These are phyloP conservation scores for Meloidogyne hapla DNA, from an alignment of 1,140 invertebrate species.

Conservation along the genomic window DNA sequence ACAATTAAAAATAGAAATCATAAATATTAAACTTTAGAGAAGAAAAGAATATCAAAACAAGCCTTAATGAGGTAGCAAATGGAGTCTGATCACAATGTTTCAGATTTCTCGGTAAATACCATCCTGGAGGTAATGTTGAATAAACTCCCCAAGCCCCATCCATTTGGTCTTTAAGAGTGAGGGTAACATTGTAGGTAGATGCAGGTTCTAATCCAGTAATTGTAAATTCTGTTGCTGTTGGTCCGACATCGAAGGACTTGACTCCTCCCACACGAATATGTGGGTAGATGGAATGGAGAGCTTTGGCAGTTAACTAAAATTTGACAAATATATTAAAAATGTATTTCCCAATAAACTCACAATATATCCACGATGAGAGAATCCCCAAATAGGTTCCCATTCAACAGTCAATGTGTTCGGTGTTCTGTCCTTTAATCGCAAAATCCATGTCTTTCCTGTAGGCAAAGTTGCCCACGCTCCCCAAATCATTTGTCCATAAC, in stretches of 20 bases:
- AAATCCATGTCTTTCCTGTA: conserved; percentile 56
- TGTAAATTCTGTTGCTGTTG: conserved; percentile 55
- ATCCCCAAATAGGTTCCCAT: conserved; percentile 64
- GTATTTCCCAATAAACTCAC: conserved; percentile 26
- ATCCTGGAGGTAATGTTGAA: conserved; percentile 62
- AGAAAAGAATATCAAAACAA: conserved; percentile 28
- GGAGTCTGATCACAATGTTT: conserved; percentile 60
- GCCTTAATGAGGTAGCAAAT: conserved; percentile 60
- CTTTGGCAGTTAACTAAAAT: conserved; percentile 54
- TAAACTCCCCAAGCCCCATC: conserved; percentile 62
- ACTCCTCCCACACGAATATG: conserved; percentile 47
- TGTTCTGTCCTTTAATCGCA: conserved; percentile 59
- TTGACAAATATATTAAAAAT: background rate
- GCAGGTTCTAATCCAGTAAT: conserved; percentile 57
- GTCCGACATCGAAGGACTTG: conserved; percentile 57
- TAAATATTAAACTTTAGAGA: no score
- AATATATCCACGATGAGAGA: conserved; percentile 57
- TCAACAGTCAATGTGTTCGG: conserved; percentile 61
- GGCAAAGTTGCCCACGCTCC: conserved; percentile 62
- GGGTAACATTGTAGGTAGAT: conserved; percentile 64
- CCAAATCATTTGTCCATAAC: conserved; percentile 63
- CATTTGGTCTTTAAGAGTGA: conserved; percentile 58
- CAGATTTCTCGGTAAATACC: conserved; percentile 62
- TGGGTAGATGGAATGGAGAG: conserved; percentile 57
- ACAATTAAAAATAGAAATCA: background rate